Evolutionary conservation across 2,888 invertebrate genomes (phyloP), one percentile per base, ranked within the genome.

Genomic region (Busseola fusca): DNA sequence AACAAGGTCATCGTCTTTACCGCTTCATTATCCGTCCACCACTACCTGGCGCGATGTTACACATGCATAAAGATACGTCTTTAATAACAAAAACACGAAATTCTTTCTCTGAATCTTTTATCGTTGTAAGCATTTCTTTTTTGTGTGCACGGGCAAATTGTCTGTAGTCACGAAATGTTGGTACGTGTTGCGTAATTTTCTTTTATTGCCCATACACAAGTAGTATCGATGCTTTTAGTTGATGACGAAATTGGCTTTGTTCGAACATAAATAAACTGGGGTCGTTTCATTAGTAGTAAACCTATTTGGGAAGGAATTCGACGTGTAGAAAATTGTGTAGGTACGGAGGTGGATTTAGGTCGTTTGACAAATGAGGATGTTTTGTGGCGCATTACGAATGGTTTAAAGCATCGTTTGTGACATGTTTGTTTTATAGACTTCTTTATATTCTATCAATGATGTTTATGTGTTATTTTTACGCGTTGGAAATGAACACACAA

Each of bases 181-280:
- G n/a, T 79, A 78, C 82, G 78, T 85, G 85, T 87, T 84, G 70
- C 77, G 84, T 87, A 87, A 87, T 87, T 85, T 85, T 81, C 81
- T 85, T 86, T 88, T 88, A 86, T 89, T 83, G 79, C 87, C 79
- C 81, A 80, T 83, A 84, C 69, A 84, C 78, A 77, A 85, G 84
- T 80, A 84, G 77, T 78, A 84, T 86, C 82, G 84, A 81, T 81
- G 87, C 85, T 84, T 87, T 86, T 85, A 87, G 84, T 82, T 82
- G 86, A 86, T 87, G 86, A 84, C 80, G 76, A 80, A 84, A 86
- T 87, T 82, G 84, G 80, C 83, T 86, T 84, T 79, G 82, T 87
- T 83, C 78, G 84, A 80, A 83, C 85, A 77, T 84, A 84, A 82
- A 87, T 84, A 82, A 79, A 83, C 66, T 76, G 71, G 65, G 74